phyloP scores from a whole-genome alignment of 2,797 vertebrate genomes.

The Malacoctenus gilli region DNA sequence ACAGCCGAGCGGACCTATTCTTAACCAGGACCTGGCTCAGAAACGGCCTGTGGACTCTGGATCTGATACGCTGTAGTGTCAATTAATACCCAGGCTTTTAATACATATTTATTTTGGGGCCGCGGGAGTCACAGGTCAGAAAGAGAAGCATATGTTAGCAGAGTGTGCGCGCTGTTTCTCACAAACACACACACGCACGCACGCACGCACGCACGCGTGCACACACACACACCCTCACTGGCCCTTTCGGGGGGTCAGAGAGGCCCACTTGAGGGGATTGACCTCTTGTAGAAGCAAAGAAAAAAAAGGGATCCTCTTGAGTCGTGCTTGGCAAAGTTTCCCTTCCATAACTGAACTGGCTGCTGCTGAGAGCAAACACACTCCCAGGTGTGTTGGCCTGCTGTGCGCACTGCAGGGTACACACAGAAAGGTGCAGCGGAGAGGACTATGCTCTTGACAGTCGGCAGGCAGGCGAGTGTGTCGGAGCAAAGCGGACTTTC shows the following conservation, averaged over 20 bases:
- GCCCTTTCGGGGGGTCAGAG: no score
- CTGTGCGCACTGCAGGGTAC: constrained; percentile 11
- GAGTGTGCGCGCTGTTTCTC: constrained; percentile 4
- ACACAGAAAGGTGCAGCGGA: constrained; percentile 11
- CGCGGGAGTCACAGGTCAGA: constrained; percentile 42
- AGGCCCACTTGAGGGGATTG: constrained; percentile 19
- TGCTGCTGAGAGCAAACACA: constrained; percentile 18
- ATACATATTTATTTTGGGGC: constrained; percentile 64
- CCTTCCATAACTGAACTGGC: constrained; percentile 16
- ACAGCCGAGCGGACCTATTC: constrained; percentile 57
- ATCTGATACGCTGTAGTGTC: constrained; percentile 60
- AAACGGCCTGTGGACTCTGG: constrained; percentile 47
- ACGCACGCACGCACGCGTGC: no score
- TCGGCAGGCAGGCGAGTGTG: constrained; percentile 35
- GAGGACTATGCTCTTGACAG: constrained; percentile 46
- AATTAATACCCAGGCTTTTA: constrained; percentile 52
- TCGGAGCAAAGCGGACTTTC: constrained; percentile 27
- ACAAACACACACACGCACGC: no score
- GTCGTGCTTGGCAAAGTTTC: constrained; percentile 21
- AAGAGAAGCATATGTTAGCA: constrained; percentile 44
- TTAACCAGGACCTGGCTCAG: constrained; percentile 48
- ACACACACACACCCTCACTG: constrained; percentile 3
- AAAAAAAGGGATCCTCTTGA: constrained; percentile 26
- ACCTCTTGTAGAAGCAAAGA: constrained; percentile 20
- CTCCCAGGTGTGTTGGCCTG: constrained; percentile 13